phyloP scores from a whole-genome alignment of 2,888 invertebrate genomes.

The Nemoura dubitans region DNA sequence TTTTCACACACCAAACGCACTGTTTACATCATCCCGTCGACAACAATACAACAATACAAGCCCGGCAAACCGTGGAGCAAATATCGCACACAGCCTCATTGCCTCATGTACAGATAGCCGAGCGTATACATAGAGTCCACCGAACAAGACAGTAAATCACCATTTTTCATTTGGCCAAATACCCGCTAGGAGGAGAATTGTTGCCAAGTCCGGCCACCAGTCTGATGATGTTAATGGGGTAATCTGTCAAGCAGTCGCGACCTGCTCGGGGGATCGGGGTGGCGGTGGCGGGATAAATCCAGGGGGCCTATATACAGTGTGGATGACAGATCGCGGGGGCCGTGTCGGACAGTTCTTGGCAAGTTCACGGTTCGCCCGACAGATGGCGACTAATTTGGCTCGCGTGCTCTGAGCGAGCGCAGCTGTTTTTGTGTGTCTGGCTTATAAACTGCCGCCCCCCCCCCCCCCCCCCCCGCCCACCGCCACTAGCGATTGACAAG shows the following conservation, averaged over 20 bases:
- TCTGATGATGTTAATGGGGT: conserved; percentile 1
- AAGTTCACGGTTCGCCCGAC: not conserved
- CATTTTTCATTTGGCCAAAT: not conserved
- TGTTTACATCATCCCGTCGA: not conserved
- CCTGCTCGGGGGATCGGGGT: not conserved
- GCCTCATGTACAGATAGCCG: too few species aligned
- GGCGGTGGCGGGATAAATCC: not conserved
- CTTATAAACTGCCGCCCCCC: too few species aligned
- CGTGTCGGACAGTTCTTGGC: not conserved
- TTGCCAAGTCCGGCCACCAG: conserved; percentile 1
- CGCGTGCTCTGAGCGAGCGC: not conserved
- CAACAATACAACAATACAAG: not conserved
- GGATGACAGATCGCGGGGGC: not conserved
- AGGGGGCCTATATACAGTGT: not conserved
- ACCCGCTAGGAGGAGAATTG: not conserved
- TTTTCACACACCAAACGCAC: not conserved
- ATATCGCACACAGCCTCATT: too few species aligned
- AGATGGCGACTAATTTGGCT: not conserved
- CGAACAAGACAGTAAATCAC: not conserved
- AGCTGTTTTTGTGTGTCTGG: not conserved
- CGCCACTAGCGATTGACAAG: too few species aligned
- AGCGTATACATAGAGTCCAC: too few species aligned
- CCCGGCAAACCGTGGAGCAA: not conserved
- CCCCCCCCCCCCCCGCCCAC: too few species aligned
- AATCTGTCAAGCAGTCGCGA: not conserved